Base-by-base conservation (phyloP, 2,888 invertebrate genomes). In the Acrocera orbiculus region DNA sequence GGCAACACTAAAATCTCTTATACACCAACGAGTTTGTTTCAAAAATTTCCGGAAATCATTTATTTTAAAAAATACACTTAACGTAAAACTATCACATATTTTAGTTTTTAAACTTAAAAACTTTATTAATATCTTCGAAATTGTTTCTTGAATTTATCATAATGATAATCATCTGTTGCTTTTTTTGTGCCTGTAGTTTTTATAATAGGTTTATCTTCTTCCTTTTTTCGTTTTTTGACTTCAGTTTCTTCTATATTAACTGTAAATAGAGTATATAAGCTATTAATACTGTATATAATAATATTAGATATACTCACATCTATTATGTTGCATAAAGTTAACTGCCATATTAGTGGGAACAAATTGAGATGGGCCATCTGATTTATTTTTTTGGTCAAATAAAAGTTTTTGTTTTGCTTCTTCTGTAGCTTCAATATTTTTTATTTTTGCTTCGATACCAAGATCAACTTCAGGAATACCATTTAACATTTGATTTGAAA, bases 381-480 rank as follows among this genome's bases (percentile, higher is more conserved):
- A 89, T 58, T 89, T 89, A 47, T 81, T 83, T 51, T 83, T 77
- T 38, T 82, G 73, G 46, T 93, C 92, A 66, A 81, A 77, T 14
- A 96, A 53, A 22, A 98, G 63, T 56, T 79, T 83, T 56, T 92
- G 75, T 62, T 96, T 98, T 0, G 96, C 95, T 52, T 92, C 93
- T 61, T 99, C 98, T 0, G 98, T 99, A 1, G 93, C 92, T 67
- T 98, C 93, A 46, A 99, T 98, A 56, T 98, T 99, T 51, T 78
- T 79, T 41, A 99, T 98, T 65, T 98, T 95, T 0, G 92, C 92
- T 51, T 95, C 92, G 46, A 99, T 93, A n/a, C 98, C 98, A 33
- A 99, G 69, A 62, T 99, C 96, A 0, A 99, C 89, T 66, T 99
- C 98, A 1, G 98, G 98, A 44, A 99, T 98, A 23, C 98, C 98